Evolutionary conservation across 2,113 vertebrate species (phyloP), one percentile per base, ranked within the genome.

Genomic region (Electrona antarctica): DNA sequence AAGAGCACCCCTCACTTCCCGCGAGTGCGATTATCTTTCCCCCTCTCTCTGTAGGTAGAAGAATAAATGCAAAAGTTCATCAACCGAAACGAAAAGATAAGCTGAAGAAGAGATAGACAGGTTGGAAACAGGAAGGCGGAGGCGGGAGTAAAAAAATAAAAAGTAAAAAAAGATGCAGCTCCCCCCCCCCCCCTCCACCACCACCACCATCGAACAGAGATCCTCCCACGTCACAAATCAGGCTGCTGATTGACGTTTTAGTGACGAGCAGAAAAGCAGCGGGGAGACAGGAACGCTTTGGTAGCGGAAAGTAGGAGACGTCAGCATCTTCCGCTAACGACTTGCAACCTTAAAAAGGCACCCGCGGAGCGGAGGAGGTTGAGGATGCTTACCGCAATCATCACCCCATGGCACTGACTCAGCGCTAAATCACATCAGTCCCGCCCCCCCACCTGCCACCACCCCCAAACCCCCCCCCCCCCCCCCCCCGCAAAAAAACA

Each of bases 291-390:
- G 73, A 77, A 67, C 82, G 87, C 86, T 72, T 73, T 4, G 65
- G 73, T 70, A 85, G 87, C 85, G 49, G 67, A 89, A 89, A 77
- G 58, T 77, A 50, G 10, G 79, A 69, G 73, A 46, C n/a, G 82
- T 89, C 88, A 91, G 88, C 90, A 86, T 79, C 83, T 90, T 65
- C n/a, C 0, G 8, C 55, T 79, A 85, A 84, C 14, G 55, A 81
- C 33, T 14, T 59, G 67, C 33, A 76, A 67, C 54, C 76, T 71
- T 60, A 55, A 73, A 64, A 64, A 41, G 33, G 33, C 33, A 21
- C 21, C 21, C 61, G 33, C 5, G 55, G 51, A 45, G 60, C 8
- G 1, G 2, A 9, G 48, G 70, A 63, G 69, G 62, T 65, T 14
- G 67, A 84, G 81, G 56, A 28, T 51, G 3, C 61, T 57, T 15